These are phyloP conservation scores for Centropyge bicolor DNA, from an alignment of 2,797 vertebrate genomes.

Conservation along the genomic window DNA sequence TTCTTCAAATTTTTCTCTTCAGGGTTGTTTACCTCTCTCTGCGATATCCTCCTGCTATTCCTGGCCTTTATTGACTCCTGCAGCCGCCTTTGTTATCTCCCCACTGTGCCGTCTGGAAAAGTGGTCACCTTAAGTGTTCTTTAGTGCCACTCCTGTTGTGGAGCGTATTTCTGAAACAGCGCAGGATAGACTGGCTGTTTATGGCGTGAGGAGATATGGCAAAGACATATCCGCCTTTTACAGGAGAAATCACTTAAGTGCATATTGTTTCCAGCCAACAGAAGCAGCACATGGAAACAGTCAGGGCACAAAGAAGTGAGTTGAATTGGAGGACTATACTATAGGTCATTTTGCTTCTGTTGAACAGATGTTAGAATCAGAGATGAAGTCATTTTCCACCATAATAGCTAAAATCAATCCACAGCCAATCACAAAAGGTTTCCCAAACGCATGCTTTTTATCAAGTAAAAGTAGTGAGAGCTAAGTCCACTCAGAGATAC, in stretches of 20 bases:
- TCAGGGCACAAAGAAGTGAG: background rate
- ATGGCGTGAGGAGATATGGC: slow-evolving; percentile 11
- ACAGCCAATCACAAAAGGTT: background rate
- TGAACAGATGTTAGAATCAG: background rate
- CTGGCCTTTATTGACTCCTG: slow-evolving; percentile 67
- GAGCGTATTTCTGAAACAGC: slow-evolving; percentile 57
- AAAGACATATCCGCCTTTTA: slow-evolving; percentile 9
- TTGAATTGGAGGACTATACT: background rate
- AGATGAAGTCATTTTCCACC: background rate
- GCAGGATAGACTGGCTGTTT: slow-evolving; percentile 27
- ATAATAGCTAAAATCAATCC: background rate
- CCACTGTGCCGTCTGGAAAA: slow-evolving; percentile 65
- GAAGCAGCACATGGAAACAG: background rate
- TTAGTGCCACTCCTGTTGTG: slow-evolving; percentile 64
- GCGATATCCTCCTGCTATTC: slow-evolving; percentile 58
- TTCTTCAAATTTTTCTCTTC: slow-evolving; percentile 33
- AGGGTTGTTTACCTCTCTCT: slow-evolving; percentile 60
- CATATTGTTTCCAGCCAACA: slow-evolving; percentile 40
- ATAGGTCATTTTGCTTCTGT: background rate
- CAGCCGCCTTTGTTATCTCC: slow-evolving; percentile 68
- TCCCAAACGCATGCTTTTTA: background rate
- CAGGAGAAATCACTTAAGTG: slow-evolving; percentile 37
- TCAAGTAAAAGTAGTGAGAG: background rate
- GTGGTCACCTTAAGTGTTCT: slow-evolving; percentile 71
- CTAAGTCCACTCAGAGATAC: background rate